Evolutionary conservation across 2,888 invertebrate species (phyloP).

Genomic region (Tetramorium bicarinatum): DNA sequence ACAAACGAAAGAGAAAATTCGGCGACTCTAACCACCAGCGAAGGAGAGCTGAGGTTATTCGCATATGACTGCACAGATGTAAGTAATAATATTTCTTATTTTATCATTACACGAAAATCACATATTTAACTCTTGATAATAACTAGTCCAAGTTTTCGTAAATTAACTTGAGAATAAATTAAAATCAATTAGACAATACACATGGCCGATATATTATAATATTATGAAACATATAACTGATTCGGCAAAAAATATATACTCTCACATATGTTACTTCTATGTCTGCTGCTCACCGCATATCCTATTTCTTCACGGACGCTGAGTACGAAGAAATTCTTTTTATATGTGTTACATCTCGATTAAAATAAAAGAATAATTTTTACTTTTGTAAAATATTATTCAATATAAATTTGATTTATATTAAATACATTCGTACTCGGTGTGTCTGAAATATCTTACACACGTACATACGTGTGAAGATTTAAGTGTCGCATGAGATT

Average conservation of each 20-base stretch:
- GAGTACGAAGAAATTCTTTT: constrained; percentile 58
- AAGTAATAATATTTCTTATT: constrained; percentile 77
- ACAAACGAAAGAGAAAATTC: constrained; percentile 85
- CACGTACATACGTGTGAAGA: constrained; percentile 80
- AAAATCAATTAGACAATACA: constrained; percentile 21
- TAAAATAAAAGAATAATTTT: constrained; percentile 13
- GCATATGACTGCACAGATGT: constrained; percentile 86
- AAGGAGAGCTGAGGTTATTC: constrained; percentile 85
- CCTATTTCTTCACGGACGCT: constrained; percentile 37
- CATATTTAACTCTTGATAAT: constrained; percentile 29
- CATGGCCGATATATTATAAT: neutral
- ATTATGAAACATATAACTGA: constrained; percentile 9
- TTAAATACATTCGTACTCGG: constrained; percentile 52
- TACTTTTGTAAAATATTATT: neutral
- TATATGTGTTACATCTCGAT: neutral
- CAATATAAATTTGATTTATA: neutral
- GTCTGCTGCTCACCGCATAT: constrained; percentile 46
- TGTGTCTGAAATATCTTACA: constrained; percentile 63
- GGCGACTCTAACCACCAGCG: constrained; percentile 85
- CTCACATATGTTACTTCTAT: constrained; percentile 38
- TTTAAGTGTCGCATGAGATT: constrained; percentile 84
- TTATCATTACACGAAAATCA: constrained; percentile 28
- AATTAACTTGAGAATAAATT: constrained; percentile 16
- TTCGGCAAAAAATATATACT: constrained; percentile 38
- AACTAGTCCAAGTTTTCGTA: neutral